Conservation (phyloP, 2,888 invertebrate species). For the Punctoribates punctum region DNA sequence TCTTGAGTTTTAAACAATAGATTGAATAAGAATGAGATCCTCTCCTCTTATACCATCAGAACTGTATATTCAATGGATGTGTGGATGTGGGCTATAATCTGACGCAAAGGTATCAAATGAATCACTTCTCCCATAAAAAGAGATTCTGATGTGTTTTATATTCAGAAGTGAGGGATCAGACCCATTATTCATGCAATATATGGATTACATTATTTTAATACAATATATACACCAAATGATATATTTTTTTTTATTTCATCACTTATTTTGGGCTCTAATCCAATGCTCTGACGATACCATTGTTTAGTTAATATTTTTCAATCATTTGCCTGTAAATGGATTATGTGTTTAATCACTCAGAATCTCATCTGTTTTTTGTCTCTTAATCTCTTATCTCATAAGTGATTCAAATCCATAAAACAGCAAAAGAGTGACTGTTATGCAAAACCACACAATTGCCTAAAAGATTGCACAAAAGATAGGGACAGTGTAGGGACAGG, state of each 20-base stretch:
- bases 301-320: background rate
- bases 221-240: background rate
- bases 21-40: background rate
- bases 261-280: background rate
- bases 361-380: background rate
- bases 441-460: background rate
- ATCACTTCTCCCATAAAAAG: background rate
- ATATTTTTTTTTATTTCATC: background rate
- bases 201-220: background rate
- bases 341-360: background rate
- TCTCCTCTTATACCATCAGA: background rate
- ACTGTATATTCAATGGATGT: background rate
- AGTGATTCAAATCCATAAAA: constrained; percentile 7
- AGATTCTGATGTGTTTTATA: background rate
- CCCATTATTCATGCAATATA: constrained; percentile 5
- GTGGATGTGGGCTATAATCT: background rate
- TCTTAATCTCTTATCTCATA: background rate
- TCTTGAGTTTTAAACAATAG: background rate
- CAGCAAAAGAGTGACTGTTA: background rate
- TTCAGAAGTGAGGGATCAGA: constrained; percentile 1
- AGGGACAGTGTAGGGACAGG: too few species aligned
- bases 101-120: constrained; percentile 17
- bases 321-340: background rate
- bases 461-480: background rate
- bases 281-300: background rate